phyloP scores from a whole-genome alignment of 2,797 vertebrate species.

The Naso thynnoides region DNA sequence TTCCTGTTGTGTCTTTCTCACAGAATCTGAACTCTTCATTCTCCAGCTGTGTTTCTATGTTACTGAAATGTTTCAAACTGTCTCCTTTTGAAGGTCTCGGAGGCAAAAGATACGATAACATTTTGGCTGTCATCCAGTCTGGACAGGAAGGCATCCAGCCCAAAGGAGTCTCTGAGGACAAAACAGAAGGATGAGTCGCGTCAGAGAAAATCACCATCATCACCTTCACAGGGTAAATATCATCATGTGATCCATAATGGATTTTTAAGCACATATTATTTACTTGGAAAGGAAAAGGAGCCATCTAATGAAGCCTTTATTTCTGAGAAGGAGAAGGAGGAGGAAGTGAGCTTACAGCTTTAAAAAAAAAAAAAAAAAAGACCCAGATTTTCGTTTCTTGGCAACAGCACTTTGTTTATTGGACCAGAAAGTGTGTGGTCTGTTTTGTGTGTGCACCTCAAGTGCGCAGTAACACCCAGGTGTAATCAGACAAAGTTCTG shows the following conservation, averaged over 20 bases:
- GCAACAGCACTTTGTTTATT: neutral
- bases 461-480: slow-evolving; percentile 27
- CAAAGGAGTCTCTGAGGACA: slow-evolving; percentile 45
- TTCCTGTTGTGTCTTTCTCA: slow-evolving; percentile 2
- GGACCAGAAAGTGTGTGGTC: slow-evolving; percentile 3
- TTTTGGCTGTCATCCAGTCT: slow-evolving; percentile 85
- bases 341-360: slow-evolving; percentile 14
- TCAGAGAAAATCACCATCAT: slow-evolving; percentile 75
- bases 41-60: neutral
- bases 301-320: slow-evolving; percentile 7
- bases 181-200: slow-evolving; percentile 62
- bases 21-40: slow-evolving; percentile 23
- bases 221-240: slow-evolving; percentile 69
- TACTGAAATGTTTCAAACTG: slow-evolving; percentile 30
- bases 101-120: slow-evolving; percentile 84
- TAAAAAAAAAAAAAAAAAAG: no score
- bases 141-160: slow-evolving; percentile 72
- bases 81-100: slow-evolving; percentile 75
- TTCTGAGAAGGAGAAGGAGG: slow-evolving; percentile 3
- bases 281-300: slow-evolving; percentile 12
- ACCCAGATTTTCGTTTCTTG: slow-evolving; percentile 1
- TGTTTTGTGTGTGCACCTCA: slow-evolving; percentile 27
- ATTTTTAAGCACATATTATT: slow-evolving; percentile 32
- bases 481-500: slow-evolving; percentile 49
- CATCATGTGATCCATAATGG: slow-evolving; percentile 19